These are phyloP conservation scores for Artemisiospiza belli DNA, from an alignment of 2,113 vertebrate species.

Conservation along the genomic window DNA sequence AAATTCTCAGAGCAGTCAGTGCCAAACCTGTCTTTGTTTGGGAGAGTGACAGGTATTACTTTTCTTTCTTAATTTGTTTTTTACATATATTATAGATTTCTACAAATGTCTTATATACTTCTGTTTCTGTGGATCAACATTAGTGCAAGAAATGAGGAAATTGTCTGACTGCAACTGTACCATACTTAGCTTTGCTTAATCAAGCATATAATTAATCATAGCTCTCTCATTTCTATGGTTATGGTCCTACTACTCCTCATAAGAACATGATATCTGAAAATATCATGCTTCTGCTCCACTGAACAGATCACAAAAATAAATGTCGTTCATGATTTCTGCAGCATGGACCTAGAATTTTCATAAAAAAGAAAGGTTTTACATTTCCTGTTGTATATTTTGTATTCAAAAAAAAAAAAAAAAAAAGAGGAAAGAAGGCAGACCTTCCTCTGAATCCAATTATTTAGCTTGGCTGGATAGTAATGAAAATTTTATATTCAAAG, in stretches of 20 bases:
- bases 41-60: background rate
- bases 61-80: background rate
- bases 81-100: background rate
- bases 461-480: background rate
- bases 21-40: background rate
- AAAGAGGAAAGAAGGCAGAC: background rate
- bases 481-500: background rate
- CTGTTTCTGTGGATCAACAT: background rate
- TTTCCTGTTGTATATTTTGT: background rate
- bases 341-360: background rate
- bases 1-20: background rate
- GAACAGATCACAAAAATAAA: background rate
- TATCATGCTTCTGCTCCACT: background rate
- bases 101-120: background rate
- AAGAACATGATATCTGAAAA: background rate
- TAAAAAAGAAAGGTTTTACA: background rate
- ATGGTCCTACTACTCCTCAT: background rate
- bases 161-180: background rate
- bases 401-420: background rate
- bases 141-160: background rate
- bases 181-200: constrained; percentile 2
- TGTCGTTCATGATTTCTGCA: background rate
- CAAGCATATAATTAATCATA: background rate
- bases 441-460: background rate
- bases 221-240: background rate